Evolutionary conservation across 2,797 vertebrate genomes (phyloP), one percentile per base, ranked within the genome.

Genomic region (Antrozous pallidus): DNA sequence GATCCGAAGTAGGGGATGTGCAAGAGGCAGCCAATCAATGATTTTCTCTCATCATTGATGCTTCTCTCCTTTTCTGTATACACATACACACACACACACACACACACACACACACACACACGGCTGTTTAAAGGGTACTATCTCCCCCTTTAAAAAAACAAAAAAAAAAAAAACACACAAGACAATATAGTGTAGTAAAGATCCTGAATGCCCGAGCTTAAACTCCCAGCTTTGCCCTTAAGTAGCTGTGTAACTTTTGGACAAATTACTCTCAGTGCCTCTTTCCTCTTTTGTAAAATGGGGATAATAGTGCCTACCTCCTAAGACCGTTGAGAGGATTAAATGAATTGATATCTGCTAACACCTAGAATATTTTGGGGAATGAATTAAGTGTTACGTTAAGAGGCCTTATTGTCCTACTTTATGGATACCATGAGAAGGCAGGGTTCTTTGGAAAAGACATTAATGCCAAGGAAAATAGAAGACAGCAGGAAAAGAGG

Each of bases 241-340:
- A 65, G 28, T 61, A 94, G 36, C 7, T 79, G 2, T 79, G 36
- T 86, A 77, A 65, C 28, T 90, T 90, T 67, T 36, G 45, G 45
- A 77, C 51, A 91, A 40, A 95, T 84, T 70, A 49, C 13, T 86
- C 75, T 56, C 42, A 33, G 20, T 90, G 65, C 18, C 38, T 84
- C 38, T 63, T 75, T 75, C 12, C 45, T 95, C 47, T 51, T 83
- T 90, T 74, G 45, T 87, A 58, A 85, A 85, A 87, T 79, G n/a
- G 24, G 54, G 33, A 65, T 79, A 70, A 56, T 42, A 75, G 73
- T 75, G 80, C 54, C 49, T 93, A 70, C 45, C 13, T 94, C 31
- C 28, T 28, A 67, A 38, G 28, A 54, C 17, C 85, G 49, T 70
- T 91, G 51, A 81, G 33, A 88, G 7, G 16, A 91, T 85, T 88